Base-by-base conservation (phyloP, 2,888 invertebrate species). In the Geophilus truncorum region DNA sequence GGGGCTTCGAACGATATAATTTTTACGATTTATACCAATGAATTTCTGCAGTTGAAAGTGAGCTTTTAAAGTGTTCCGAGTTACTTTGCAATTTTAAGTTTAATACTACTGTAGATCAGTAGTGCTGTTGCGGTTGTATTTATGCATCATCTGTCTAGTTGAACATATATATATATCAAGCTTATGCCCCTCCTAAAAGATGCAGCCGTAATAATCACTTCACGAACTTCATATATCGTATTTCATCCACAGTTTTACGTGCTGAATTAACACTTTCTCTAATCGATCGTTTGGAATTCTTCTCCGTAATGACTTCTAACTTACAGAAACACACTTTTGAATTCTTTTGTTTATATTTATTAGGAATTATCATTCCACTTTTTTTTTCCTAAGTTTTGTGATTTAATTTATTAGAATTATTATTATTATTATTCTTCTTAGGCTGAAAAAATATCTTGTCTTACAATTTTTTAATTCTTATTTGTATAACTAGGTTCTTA, bases 341-440 rank as follows among this genome's bases (percentile, higher is more conserved):
- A 51, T 18, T 6, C n/a, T 51, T 51, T 51, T n/a, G n/a, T n/a
- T n/a, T 51, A 18, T 18, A 51, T 51, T 51, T 51, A 51, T 51
- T 51, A 51, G 51, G 51, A 70, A 70, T 25, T n/a, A 25, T 28
- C 70, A 70, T 70, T 70, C 70, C 70, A 70, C 28, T 70, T 70
- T 70, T 70, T 7, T 70, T 25, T 9, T 25, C 9, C 15, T 62
- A 62, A 6, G 57, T 70, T 70, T 70, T 70, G 28, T 70, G 28
- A 70, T 70, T 70, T 70, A 70, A 70, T 28, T 70, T 70, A 70
- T 70, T 28, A 28, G 70, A 9, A 51, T 18, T 18, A 18, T 51
- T 51, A 51, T n/a, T n/a, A n/a, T n/a, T n/a, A n/a, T n/a, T n/a
- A n/a, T n/a, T n/a, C n/a, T n/a, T n/a, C n/a, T n/a, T n/a, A n/a